Percentiles rank a stretch among this genome's conserved stretches.
Evolutionary conservation across 2,797 vertebrate genomes (phyloP).

Genomic region (Bovichtus diacanthus): DNA sequence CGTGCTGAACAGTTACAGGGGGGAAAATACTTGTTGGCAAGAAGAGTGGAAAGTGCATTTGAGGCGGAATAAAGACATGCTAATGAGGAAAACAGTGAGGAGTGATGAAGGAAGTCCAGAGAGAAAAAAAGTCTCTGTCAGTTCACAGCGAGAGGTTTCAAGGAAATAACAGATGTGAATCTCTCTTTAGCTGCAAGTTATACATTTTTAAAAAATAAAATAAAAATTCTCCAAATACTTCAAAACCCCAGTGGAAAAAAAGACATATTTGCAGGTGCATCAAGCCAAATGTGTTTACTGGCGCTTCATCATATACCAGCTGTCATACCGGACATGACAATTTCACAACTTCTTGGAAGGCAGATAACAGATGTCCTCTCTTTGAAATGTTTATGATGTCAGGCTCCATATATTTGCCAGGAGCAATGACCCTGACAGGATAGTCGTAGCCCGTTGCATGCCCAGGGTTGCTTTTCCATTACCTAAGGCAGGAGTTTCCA

Average conservation of each 20-base stretch:
- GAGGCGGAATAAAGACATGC: slow-evolving; percentile 37
- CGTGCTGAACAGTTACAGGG: slow-evolving; percentile 15
- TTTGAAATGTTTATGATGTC: slow-evolving; percentile 53
- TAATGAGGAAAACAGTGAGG: slow-evolving; percentile 64
- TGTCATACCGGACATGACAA: slow-evolving; percentile 36
- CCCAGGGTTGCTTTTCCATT: slow-evolving; percentile 53
- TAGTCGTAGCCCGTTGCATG: slow-evolving; percentile 41
- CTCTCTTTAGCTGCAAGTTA: slow-evolving; percentile 3
- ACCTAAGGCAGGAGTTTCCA: slow-evolving; percentile 30
- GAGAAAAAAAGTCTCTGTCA: slow-evolving; percentile 8
- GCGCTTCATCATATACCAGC: slow-evolving; percentile 38
- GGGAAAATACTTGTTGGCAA: slow-evolving; percentile 43
- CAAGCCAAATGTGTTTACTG: slow-evolving; percentile 28
- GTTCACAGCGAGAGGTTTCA: background rate
- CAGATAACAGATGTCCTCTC: slow-evolving; percentile 58
- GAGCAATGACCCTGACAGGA: slow-evolving; percentile 42
- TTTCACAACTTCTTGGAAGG: slow-evolving; percentile 26
- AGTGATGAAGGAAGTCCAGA: slow-evolving; percentile 36
- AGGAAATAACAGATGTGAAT: slow-evolving; percentile 1
- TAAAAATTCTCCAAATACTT: background rate
- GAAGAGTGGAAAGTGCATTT: slow-evolving; percentile 53
- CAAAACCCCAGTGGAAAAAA: background rate
- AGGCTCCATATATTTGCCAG: slow-evolving; percentile 25
- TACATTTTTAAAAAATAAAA: no score
- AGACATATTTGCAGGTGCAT: slow-evolving; percentile 1